phyloP scores from a whole-genome alignment of 2,113 vertebrate genomes.

The Amia ocellicauda region DNA sequence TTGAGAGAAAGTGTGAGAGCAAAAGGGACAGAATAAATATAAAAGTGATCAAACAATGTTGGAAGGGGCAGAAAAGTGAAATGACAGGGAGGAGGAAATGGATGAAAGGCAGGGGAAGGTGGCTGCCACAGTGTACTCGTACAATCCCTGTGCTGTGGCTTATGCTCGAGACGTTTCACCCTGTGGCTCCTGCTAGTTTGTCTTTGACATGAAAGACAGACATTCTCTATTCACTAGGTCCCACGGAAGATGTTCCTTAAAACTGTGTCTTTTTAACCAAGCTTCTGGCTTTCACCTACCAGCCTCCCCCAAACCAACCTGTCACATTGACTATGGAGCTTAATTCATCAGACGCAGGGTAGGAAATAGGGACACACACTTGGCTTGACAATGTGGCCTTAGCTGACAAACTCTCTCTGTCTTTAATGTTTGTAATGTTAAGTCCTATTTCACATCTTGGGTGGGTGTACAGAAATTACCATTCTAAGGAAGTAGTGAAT shows the following conservation, averaged over 20 bases:
- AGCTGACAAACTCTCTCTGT: no score
- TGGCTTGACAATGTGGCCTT: no score
- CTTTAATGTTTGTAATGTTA: no score
- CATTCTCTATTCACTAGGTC: background rate
- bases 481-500: no score
- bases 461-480: no score
- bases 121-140: slow-evolving; percentile 45
- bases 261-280: background rate
- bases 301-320: background rate
- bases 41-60: no score
- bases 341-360: background rate
- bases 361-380: background rate
- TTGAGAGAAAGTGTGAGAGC: background rate
- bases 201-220: background rate
- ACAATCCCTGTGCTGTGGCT: slow-evolving; percentile 15
- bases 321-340: background rate
- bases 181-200: background rate
- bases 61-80: no score
- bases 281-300: background rate
- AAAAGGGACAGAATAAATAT: no score
- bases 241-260: no score
- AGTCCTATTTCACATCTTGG: no score
- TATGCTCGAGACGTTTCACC: no score
- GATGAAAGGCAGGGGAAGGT: background rate
- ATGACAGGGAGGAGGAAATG: no score